Base-by-base conservation (phyloP, 2,888 invertebrate species). In the Drosophila bunnanda region DNA sequence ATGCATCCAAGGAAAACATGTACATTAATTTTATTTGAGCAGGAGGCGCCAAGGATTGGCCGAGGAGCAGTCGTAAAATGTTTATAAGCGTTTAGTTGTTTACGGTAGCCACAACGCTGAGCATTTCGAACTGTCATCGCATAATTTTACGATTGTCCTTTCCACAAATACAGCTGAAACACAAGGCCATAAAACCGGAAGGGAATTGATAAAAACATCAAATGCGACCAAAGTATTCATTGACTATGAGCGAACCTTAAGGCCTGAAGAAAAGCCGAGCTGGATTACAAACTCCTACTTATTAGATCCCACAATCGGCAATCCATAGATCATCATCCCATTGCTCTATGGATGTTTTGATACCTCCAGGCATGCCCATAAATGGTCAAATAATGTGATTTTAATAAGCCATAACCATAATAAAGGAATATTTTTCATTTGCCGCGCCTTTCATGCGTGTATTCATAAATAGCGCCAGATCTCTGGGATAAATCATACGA, bases 351-450 rank as follows among this genome's bases (percentile, higher is more conserved):
- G 48, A 62, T 85, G 71, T 85, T 82, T 76, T 78, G 69, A 82
- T 75, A 60, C 58, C 34, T 74, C 69, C 69, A 25, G 56, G 44
- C 55, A n/a, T 53, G 28, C 32, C 67, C 56, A 10, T 48, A 50
- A 71, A 74, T 74, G 69, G 61, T 53, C 53, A 54, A 65, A 60
- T 73, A 82, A 83, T 82, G 72, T 39, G 38, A 62, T 76, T 79
- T 85, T 80, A 85, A 83, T 85, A 73, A 65, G 74, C 77, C 72
- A 44, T 64, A 80, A 70, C 75, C 75, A 71, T 64, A 69, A 72
- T 55, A 70, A 65, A 44, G 43, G 64, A 77, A 71, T 77, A 67
- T 64, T 64, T 39, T 28, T 34, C 64, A 78, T 72, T 55, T 55
- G 32, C 30, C 57, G 46, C 46, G 60, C 38, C 68, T 46, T 56